Evolutionary conservation across 2,888 invertebrate genomes (phyloP).

Genomic region (Stenolophus ochropezus): DNA sequence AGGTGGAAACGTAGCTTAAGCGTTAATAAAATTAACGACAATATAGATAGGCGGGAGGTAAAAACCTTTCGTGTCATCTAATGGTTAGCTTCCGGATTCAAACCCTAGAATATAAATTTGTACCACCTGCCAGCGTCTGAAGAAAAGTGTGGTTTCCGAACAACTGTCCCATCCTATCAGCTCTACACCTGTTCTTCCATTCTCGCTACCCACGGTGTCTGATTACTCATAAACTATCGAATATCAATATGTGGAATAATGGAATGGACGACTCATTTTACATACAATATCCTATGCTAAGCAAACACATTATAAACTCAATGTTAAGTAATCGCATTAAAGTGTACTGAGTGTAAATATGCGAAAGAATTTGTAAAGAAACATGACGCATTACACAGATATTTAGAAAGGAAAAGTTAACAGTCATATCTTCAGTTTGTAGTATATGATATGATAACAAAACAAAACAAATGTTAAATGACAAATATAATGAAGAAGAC

Average conservation of each 20-base stretch:
- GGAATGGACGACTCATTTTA: neutral
- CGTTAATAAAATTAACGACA: too few species aligned
- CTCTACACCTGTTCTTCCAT: slow-evolving; percentile 15
- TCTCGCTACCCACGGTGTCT: neutral
- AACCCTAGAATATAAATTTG: slow-evolving; percentile 1
- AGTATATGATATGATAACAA: slow-evolving; percentile 5
- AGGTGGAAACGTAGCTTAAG: too few species aligned
- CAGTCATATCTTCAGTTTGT: slow-evolving; percentile 31
- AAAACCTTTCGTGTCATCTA: neutral
- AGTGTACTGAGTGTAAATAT: slow-evolving; percentile 21
- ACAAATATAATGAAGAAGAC: neutral
- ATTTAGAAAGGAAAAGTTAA: slow-evolving; percentile 46
- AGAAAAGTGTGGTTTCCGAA: slow-evolving; percentile 1
- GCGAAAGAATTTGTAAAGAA: slow-evolving; percentile 37
- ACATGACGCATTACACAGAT: slow-evolving; percentile 13
- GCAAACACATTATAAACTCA: neutral
- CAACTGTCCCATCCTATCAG: neutral
- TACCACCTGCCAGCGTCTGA: neutral
- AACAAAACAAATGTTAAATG: neutral
- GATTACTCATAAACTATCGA: slow-evolving; percentile 16
- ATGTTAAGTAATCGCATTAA: slow-evolving; percentile 5
- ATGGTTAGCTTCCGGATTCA: neutral
- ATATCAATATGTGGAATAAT: neutral
- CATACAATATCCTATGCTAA: neutral
- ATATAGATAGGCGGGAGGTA: too few species aligned